Evolutionary conservation across 2,113 vertebrate species (phyloP).

Genomic region (Pagrus major): DNA sequence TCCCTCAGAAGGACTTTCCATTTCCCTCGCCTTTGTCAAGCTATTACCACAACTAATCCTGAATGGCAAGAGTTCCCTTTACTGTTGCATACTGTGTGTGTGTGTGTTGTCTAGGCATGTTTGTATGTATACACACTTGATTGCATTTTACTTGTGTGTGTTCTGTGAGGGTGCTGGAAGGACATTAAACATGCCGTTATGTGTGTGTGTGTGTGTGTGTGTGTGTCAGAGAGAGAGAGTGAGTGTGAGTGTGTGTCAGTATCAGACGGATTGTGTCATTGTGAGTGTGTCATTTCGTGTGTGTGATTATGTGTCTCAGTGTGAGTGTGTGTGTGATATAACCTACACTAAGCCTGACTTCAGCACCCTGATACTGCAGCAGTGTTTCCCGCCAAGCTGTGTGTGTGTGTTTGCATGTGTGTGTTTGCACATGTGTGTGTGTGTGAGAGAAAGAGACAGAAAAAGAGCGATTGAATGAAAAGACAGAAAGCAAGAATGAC

Average conservation of each 20-base stretch:
- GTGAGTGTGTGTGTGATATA: not conserved
- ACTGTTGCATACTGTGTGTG: slow-evolving; percentile 24
- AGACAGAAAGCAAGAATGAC: not conserved
- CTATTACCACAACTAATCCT: slow-evolving; percentile 70
- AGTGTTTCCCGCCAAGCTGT: slow-evolving; percentile 23
- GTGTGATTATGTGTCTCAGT: slow-evolving; percentile 13
- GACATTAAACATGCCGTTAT: not conserved
- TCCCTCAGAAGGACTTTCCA: slow-evolving; percentile 66
- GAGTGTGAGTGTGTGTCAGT: not conserved
- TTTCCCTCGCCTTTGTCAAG: slow-evolving; percentile 64
- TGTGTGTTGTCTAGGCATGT: slow-evolving; percentile 7
- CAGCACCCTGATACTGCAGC: slow-evolving; percentile 21
- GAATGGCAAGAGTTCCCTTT: slow-evolving; percentile 55
- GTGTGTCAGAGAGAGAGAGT: too few species aligned
- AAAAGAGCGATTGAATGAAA: slow-evolving; percentile 10
- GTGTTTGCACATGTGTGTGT: not conserved
- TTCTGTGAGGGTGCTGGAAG: not conserved
- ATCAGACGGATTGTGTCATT: not conserved
- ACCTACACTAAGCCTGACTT: not conserved
- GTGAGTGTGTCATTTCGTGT: not conserved
- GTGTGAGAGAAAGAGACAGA: not conserved
- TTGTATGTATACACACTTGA: not conserved
- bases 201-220: too few species aligned
- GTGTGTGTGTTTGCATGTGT: slow-evolving; percentile 19
- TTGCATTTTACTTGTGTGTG: not conserved